A percentile compares a stretch with the other conserved stretches of the same genome.
phyloP scores from a whole-genome alignment of 2,113 vertebrate genomes.

The Myrmecobius fasciatus region DNA sequence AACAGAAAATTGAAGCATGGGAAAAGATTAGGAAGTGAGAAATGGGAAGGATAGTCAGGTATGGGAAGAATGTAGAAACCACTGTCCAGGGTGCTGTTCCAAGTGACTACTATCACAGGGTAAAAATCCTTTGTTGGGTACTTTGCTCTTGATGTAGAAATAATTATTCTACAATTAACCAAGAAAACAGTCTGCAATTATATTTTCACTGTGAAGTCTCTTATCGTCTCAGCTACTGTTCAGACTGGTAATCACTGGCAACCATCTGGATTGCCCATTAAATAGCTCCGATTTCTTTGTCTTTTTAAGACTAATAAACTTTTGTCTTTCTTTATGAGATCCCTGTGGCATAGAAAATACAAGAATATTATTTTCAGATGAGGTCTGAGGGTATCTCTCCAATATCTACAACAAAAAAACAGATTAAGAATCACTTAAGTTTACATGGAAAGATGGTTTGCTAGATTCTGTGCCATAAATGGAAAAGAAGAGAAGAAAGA shows the following conservation, averaged over 20 bases:
- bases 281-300: neutral
- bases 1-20: neutral
- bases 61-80: neutral
- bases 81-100: neutral
- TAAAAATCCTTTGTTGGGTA: neutral
- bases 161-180: neutral
- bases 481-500: neutral
- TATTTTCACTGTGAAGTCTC: neutral
- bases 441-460: neutral
- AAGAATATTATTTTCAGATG: neutral
- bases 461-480: neutral
- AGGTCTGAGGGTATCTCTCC: neutral
- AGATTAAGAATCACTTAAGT: neutral
- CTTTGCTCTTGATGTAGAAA: neutral
- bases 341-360: neutral
- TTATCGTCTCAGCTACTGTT: neutral
- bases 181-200: neutral
- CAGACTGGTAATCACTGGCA: neutral
- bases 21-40: neutral
- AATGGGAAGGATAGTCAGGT: neutral
- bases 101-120: neutral
- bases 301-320: neutral
- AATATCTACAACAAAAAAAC: neutral
- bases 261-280: neutral
- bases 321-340: neutral